Conservation (phyloP, 2,888 invertebrate genomes). For the Stictocephala bisonia region DNA sequence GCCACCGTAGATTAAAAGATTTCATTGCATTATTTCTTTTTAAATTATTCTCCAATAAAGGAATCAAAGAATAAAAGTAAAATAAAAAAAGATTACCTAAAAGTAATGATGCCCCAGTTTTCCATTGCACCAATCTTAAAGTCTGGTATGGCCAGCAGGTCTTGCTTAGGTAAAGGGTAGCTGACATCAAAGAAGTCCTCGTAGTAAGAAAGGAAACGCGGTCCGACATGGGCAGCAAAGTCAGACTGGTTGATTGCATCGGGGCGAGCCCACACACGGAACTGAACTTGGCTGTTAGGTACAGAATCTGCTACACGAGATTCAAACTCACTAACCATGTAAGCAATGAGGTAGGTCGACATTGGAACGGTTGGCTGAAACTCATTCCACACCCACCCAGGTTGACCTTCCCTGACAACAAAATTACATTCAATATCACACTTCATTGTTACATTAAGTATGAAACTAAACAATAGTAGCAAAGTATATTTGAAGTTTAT, state of each 20-base stretch:
- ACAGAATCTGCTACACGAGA: constrained; percentile 67
- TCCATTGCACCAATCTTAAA: constrained; percentile 92
- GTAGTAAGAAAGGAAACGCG: constrained; percentile 78
- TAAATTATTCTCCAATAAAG: too few relatives aligned
- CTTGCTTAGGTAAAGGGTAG: constrained; percentile 84
- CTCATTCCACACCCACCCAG: constrained; percentile 76
- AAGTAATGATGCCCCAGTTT: constrained; percentile 86
- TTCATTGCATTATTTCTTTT: too few relatives aligned
- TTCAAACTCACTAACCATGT: constrained; percentile 79
- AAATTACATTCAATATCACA: too few relatives aligned
- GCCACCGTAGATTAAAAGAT: too few relatives aligned
- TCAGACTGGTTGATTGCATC: constrained; percentile 80
- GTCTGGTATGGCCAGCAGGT: constrained; percentile 92
- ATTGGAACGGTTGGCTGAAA: constrained; percentile 84
- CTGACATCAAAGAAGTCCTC: constrained; percentile 77
- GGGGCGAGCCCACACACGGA: constrained; percentile 79
- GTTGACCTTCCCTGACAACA: constrained; percentile 69
- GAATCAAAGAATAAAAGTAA: too few relatives aligned
- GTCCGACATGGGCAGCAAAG: constrained; percentile 80
- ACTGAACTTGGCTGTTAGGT: constrained; percentile 66
- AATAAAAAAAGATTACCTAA: constrained; percentile 68
- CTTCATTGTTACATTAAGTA: too few relatives aligned
- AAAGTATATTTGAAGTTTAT: too few relatives aligned
- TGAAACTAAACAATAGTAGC: too few relatives aligned
- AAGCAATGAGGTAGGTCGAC: constrained; percentile 94